A percentile compares a stretch with the other conserved stretches of the same genome.
phyloP scores from a whole-genome alignment of 2,888 invertebrate species.

The Synergus laeviventris region DNA sequence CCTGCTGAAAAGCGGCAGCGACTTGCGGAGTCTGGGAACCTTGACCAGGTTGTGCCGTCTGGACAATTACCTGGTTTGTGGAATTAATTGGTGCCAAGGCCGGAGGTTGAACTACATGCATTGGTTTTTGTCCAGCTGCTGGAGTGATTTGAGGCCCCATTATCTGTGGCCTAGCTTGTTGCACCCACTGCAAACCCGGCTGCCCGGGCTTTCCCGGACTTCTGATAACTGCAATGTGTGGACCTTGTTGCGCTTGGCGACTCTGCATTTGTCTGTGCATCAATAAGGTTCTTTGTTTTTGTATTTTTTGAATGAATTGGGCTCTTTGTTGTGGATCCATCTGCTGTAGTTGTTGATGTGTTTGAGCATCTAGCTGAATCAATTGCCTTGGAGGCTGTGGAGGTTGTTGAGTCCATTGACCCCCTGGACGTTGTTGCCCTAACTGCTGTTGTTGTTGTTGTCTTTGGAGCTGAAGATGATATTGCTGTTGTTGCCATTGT shows the following conservation, averaged over 20 bases:
- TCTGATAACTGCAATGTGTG: constrained; percentile 83
- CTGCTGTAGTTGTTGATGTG: constrained; percentile 89
- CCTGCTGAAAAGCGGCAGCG: constrained; percentile 69
- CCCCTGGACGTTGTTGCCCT: constrained; percentile 68
- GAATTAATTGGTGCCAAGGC: constrained; percentile 72
- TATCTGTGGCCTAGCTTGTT: constrained; percentile 81
- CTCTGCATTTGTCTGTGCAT: constrained; percentile 79
- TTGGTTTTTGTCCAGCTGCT: constrained; percentile 69
- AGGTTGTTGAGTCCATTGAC: constrained; percentile 78
- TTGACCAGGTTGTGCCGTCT: constrained; percentile 63
- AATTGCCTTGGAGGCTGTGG: constrained; percentile 81
- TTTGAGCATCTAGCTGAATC: constrained; percentile 89
- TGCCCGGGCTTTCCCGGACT: constrained; percentile 83
- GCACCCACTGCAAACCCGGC: constrained; percentile 80
- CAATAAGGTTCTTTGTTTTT: constrained; percentile 80
- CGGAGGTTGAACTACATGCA: constrained; percentile 72
- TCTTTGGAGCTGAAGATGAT: constrained; percentile 75
- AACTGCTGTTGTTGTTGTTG: constrained; percentile 73
- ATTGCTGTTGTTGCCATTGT: constrained; percentile 80
- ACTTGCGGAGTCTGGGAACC: constrained; percentile 61
- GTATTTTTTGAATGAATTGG: constrained; percentile 87
- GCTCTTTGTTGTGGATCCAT: constrained; percentile 88
- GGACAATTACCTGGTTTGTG: constrained; percentile 66
- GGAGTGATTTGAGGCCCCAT: constrained; percentile 77
- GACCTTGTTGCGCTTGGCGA: constrained; percentile 79